Evolutionary conservation across 2,888 invertebrate genomes (phyloP), one percentile per base, ranked within the genome.

Genomic region (Perdita meconis): DNA sequence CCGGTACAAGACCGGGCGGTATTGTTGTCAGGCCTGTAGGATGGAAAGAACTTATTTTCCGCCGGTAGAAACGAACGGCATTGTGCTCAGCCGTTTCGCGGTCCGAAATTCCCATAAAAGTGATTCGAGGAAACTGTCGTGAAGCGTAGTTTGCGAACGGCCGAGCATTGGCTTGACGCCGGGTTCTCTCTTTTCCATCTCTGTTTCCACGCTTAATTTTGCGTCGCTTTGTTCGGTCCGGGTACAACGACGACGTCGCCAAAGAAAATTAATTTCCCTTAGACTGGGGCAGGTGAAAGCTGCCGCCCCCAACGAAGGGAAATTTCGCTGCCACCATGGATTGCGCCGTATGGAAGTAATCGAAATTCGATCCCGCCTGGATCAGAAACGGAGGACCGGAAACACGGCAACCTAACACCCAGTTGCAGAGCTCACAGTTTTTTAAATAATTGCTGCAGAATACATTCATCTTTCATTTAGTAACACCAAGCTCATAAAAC

Each of bases 231-330:
- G 55, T 61, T 50, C 47, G 38, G n/a, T n/a, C 1, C 55, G 24
- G n/a, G 1, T 6, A 12, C 26, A 19, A 6, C 60, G 36, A 66
- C 34, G 40, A 12, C 34, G 6, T 63, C 34, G 24, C 26, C 47
- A 38, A 63, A 57, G 73, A 74, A 74, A 74, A 74, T 74, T 63
- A 60, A 75, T 75, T 75, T 75, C 60, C 59, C 59, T 34, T 36
- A 56, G 22, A 22, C 26, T 19, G 64, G 13, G 36, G 38, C 38
- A 22, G 42, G 22, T 24, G 44, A 22, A 30, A 16, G 10, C 36
- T 12, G n/a, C 22, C 19, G 36, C 13, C 40, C 19, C 8, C 30
- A 4, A 30, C 6, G 30, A 6, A 22, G 40, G 56, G 57, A 51
- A 50, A 56, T 73, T 63, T 57, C 56, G 34, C 12, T 0, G 40